Base-by-base conservation (phyloP, 2,888 invertebrate species). In the Oligia strigilis region DNA sequence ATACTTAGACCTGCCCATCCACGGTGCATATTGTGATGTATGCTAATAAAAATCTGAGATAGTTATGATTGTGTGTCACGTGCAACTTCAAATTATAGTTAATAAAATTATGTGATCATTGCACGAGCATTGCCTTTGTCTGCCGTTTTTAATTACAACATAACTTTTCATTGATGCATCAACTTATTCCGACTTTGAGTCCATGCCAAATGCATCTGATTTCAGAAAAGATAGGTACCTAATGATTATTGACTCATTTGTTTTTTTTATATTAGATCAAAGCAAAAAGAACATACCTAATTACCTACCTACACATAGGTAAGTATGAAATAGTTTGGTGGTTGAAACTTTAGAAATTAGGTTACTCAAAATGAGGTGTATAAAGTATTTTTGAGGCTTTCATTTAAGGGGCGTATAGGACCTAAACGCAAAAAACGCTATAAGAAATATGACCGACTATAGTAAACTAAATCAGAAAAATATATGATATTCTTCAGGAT, bases 111-210 rank as follows among this genome's bases (percentile, higher is more conserved):
- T 46, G 19, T 19, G 14, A 65, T 40, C n/a, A 46, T 55, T 40
- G 46, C 52, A 29, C 11, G 17, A 70, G n/a, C 55, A 49, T 66
- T 65, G n/a, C 75, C 43, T 71, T 78, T 58, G 29, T 82, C 23
- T 66, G 36, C 5, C 13, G 43, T 4, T 14, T n/a, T 77, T 55
- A 70, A 60, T 82, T 23, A n/a, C 4, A 13, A 23, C 23, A 8
- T 77, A 64, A 55, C 19, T 58, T 73, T 36, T 46, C 49, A 73
- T 70, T 52, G 19, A 29, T 36, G 9, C 46, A n/a, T 52, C n/a
- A 46, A 40, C 43, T 67, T 55, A n/a, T 40, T 36, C 23, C 17
- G 13, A 74, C 40, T 55, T 65, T 49, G 29, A 23, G n/a, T 40
- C n/a, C 11, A 1, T 14, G 62, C 3, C 19, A 40, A 52, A 29